phyloP scores from a whole-genome alignment of 2,113 vertebrate genomes.

The Meriones unguiculatus region DNA sequence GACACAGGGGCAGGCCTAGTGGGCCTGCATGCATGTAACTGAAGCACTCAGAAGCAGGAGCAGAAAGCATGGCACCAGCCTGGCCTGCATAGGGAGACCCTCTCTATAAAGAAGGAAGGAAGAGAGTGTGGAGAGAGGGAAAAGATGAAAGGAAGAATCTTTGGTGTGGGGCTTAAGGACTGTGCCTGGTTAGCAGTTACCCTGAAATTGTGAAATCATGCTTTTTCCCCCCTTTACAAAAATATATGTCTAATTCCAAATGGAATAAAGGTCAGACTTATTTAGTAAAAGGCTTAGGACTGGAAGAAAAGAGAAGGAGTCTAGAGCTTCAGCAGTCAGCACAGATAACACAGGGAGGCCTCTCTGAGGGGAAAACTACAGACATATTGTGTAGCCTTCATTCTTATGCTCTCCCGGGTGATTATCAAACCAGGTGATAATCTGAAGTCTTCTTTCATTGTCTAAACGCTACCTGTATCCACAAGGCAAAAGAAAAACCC shows the following conservation, averaged over 20 bases:
- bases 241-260: neutral
- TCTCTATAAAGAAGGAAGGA: neutral
- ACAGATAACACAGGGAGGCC: constrained; percentile 58
- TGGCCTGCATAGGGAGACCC: neutral
- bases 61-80: neutral
- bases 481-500: constrained; percentile 28
- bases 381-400: constrained; percentile 65
- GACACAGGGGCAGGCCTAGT: too few species aligned
- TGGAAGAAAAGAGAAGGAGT: neutral
- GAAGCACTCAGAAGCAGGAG: neutral
- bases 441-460: neutral
- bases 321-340: constrained; percentile 38
- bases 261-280: neutral
- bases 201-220: neutral
- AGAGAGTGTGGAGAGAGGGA: neutral
- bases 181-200: neutral
- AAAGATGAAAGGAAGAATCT: neutral
- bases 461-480: constrained; percentile 62
- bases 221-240: constrained; percentile 11
- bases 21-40: neutral
- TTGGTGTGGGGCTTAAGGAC: neutral
- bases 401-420: constrained; percentile 60
- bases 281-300: neutral
- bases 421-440: constrained; percentile 66
- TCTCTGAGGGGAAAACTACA: constrained; percentile 49